Base-by-base conservation (phyloP, 2,797 vertebrate species). In the Columba guinea region DNA sequence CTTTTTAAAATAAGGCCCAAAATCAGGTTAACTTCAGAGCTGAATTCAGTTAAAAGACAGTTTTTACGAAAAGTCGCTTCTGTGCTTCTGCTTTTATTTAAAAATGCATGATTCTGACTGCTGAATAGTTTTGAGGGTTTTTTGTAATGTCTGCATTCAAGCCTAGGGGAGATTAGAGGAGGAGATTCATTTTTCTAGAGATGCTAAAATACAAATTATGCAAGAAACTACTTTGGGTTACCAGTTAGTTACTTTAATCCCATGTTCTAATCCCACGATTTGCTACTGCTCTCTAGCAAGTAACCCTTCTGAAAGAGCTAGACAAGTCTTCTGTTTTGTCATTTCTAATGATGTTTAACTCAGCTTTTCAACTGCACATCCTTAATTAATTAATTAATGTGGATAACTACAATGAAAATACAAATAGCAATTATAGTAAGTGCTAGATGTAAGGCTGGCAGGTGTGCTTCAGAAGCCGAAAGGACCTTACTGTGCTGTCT, bases 41-140 rank as follows among this genome's bases (percentile, higher is more conserved):
- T 89, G 8, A 69, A 26, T 87, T 44, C 39, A 87, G 21, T 13
- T 63, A 27, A 55, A 69, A 84, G 39, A 18, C 12, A 23, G 7
- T n/a, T 93, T 74, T 60, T 70, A 56, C 20, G 41, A n/a, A n/a
- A 77, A 74, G 19, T 70, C 73, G 56, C 44, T 76, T 78, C 58
- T 62, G 9, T 95, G 70, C 44, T 93, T 86, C 58, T 90, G 73
- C 74, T 91, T 80, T 82, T 69, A 39, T 78, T 91, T 65, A 34
- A 90, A 91, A 92, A 84, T 34, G 51, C 46, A 22, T 75, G 35
- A 78, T 78, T 74, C n/a, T 80, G 63, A 67, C 23, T 84, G 75
- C 71, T 70, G 34, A 39, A 49, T 69, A 69, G 49, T 52, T 53
- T 34, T 87, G 48, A 73, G 48, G 10, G 0, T 9, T 73, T 71